phyloP scores from a whole-genome alignment of 2,888 invertebrate species.

The Apamea crenata region DNA sequence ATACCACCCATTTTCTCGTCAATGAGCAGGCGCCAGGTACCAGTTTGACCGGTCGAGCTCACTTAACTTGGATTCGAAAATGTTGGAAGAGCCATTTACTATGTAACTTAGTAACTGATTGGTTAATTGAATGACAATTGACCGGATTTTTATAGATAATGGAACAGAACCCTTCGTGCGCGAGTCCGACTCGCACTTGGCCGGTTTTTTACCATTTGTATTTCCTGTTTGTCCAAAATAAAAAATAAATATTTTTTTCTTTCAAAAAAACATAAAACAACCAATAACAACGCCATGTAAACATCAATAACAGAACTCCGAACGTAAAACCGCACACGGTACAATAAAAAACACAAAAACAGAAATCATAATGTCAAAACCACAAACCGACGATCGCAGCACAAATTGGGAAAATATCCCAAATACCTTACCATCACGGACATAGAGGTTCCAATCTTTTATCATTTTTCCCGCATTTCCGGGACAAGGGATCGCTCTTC shows the following conservation, averaged over 20 bases:
- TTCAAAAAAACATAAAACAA: conserved; percentile 2
- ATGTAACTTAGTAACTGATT: neutral
- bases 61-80: conserved; percentile 51
- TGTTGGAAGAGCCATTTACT: conserved; percentile 44
- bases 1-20: conserved; percentile 77
- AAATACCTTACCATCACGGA: conserved; percentile 34
- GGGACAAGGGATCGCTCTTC: conserved; percentile 28
- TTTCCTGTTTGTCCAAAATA: no score
- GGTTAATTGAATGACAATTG: neutral
- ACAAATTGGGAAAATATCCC: conserved; percentile 54
- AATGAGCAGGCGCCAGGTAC: conserved; percentile 82
- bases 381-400: conserved; percentile 23
- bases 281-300: neutral
- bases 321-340: conserved; percentile 5
- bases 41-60: conserved; percentile 73
- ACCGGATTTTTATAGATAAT: no score
- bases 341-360: conserved; percentile 31
- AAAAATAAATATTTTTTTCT: no score
- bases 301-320: conserved; percentile 15
- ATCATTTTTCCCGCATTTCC: conserved; percentile 53
- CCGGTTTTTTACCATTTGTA: no score
- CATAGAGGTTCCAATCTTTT: conserved; percentile 49
- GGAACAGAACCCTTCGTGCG: no score
- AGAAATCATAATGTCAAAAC: conserved; percentile 41
- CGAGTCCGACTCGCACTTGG: no score